Evolutionary conservation across 2,797 vertebrate genomes (phyloP).

Genomic region (Spea hammondii): DNA sequence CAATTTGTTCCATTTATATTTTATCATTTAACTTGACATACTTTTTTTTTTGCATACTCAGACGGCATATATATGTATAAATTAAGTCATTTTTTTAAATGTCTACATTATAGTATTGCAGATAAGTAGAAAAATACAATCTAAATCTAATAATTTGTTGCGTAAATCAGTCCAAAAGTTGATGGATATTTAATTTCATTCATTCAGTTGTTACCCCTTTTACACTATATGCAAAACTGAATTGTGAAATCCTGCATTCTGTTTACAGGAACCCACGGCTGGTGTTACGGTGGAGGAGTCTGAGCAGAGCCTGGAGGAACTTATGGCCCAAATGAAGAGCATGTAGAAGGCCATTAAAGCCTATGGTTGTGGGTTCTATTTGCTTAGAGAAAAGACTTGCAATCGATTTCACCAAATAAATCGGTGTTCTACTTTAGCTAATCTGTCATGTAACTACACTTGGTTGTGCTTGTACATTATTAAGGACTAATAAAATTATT

Average conservation of each 20-base stretch:
- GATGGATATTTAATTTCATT: no score
- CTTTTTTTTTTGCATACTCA: no score
- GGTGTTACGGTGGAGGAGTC: slow-evolving; percentile 78
- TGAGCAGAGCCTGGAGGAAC: slow-evolving; percentile 88
- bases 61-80: no score
- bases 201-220: no score
- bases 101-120: no score
- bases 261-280: slow-evolving; percentile 60
- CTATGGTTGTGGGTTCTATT: background rate
- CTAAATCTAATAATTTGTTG: no score
- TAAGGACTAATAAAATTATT: slow-evolving; percentile 1
- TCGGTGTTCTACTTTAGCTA: background rate
- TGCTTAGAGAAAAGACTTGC: background rate
- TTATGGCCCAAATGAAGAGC: slow-evolving; percentile 94
- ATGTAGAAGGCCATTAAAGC: slow-evolving; percentile 64
- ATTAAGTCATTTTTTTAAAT: no score
- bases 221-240: no score
- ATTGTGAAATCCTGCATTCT: slow-evolving; percentile 38
- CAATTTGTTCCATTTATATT: no score
- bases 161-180: no score
- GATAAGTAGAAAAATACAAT: no score
- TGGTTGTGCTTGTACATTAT: slow-evolving; percentile 2
- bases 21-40: no score
- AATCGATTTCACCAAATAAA: background rate
- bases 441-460: background rate